phyloP scores from a whole-genome alignment of 2,888 invertebrate species.

The Helicoverpa assulta region DNA sequence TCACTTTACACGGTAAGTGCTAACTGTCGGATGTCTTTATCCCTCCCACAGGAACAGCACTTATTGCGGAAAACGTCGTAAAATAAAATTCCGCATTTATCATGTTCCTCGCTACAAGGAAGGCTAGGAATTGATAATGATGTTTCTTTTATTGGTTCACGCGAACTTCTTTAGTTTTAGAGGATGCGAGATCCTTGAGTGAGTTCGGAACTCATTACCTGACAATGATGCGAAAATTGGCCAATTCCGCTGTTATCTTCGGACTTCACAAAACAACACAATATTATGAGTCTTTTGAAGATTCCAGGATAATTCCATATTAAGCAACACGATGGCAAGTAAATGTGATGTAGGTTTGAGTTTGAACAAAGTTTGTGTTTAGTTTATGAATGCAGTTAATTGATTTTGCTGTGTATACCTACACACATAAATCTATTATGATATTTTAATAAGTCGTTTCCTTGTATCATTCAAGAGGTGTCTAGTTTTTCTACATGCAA shows the following conservation, averaged over 20 bases:
- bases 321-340: too few species aligned
- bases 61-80: conserved; percentile 84
- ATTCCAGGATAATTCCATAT: too few species aligned
- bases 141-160: conserved; percentile 62
- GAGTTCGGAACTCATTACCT: conserved; percentile 3
- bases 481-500: conserved; percentile 2
- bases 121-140: conserved; percentile 65
- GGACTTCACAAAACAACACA: too few species aligned
- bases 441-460: background rate
- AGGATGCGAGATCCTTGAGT: conserved; percentile 12
- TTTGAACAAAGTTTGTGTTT: too few species aligned
- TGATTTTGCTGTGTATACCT: too few species aligned
- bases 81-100: conserved; percentile 69
- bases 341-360: too few species aligned
- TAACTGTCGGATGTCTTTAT: conserved; percentile 77
- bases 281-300: too few species aligned
- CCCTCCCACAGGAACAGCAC: conserved; percentile 74
- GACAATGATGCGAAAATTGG: too few species aligned
- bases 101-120: conserved; percentile 66
- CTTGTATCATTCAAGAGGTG: background rate
- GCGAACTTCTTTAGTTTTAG: conserved; percentile 32
- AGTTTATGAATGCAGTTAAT: too few species aligned
- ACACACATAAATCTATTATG: too few species aligned
- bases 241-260: too few species aligned
- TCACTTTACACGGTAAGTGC: conserved; percentile 73